Evolutionary conservation across 2,888 invertebrate species (phyloP), one percentile per base, ranked within the genome.

Genomic region (Eudasyphora cyanicolor): DNA sequence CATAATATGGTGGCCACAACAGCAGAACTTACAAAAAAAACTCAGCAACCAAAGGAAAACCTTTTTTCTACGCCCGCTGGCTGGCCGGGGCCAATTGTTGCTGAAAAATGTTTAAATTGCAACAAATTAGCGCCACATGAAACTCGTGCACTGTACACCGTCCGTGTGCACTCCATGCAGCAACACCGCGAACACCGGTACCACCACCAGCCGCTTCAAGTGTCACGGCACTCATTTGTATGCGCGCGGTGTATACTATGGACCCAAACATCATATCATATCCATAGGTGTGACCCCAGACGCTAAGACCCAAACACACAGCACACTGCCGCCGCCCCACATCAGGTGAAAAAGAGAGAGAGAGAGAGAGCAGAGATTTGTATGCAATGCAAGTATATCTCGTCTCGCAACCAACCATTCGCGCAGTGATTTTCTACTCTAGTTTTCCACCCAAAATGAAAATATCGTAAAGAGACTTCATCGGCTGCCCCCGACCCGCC

Each of bases 221-320:
- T 79, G 76, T 76, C 82, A 79, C 67, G 82, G 60, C 67, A 79
- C 76, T 76, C 73, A 82, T 79, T 82, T 82, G 78, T 82, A 38
- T 64, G 12, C 19, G 14, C 57, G n/a, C n/a, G n/a, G n/a, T n/a
- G 57, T 21, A 6, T 32, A 60, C 4, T n/a, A 27, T 21, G 38
- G 29, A 35, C n/a, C 27, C 64, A 76, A 79, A 76, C 57, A 76
- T n/a, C n/a, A n/a, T n/a, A n/a, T n/a, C n/a, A n/a, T n/a, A n/a
- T n/a, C n/a, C n/a, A n/a, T 67, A 82, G 82, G 82, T 82, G 82
- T 79, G 79, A 82, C 79, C 71, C 73, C 38, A 75, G 75, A 49
- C 49, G 74, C n/a, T n/a, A n/a, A n/a, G n/a, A n/a, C n/a, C n/a
- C n/a, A n/a, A n/a, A n/a, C n/a, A n/a, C n/a, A n/a, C n/a, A 74